Evolutionary conservation across 2,797 vertebrate genomes (phyloP), one percentile per base, ranked within the genome.

Genomic region (Euphonia xanthogaster): DNA sequence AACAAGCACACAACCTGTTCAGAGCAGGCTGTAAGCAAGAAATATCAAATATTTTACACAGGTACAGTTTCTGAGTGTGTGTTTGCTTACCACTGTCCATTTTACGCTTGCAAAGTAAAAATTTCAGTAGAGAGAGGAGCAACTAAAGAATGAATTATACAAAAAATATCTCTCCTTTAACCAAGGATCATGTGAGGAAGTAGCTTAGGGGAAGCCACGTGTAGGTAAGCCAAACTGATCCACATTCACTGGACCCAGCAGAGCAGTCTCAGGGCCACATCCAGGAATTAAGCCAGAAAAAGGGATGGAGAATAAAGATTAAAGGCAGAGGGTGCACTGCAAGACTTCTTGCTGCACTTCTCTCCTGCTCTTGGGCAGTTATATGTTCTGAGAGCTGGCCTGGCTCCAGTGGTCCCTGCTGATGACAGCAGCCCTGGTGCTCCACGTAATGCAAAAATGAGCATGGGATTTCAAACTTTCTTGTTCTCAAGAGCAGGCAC

Each of bases 281-380:
- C 21, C 37, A 70, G 48, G 50, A 88, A 57, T 6, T 27, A 40
- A 83, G 16, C 23, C 75, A 83, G 44, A 42, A 71, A 73, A 79
- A 82, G 7, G 5, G 10, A 47, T 6, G 1, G 11, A 28, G 10
- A 15, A 48, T 58, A 40, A 2, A 25, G 20, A 31, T 28, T 31
- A 39, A 44, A 91, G 28, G 24, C 21, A 73, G 44, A 39, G 22
- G 12, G 12, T 15, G 74, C 30, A 7, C 22, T 48, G n/a, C 21
- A 40, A 50, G 27, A 23, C 22, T 58, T 61, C 66, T 25, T 68
- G 42, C 58, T 71, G 54, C 0, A 1, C 2, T 15, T 72, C 28
- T 6, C 31, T 53, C 28, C 30, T 71, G 23, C 25, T 88, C 11
- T 17, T 0, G 0, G 45, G n/a, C 16, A 63, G 50, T 6, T 35